Conservation (phyloP, 2,888 invertebrate species). For the Tholera decimalis region DNA sequence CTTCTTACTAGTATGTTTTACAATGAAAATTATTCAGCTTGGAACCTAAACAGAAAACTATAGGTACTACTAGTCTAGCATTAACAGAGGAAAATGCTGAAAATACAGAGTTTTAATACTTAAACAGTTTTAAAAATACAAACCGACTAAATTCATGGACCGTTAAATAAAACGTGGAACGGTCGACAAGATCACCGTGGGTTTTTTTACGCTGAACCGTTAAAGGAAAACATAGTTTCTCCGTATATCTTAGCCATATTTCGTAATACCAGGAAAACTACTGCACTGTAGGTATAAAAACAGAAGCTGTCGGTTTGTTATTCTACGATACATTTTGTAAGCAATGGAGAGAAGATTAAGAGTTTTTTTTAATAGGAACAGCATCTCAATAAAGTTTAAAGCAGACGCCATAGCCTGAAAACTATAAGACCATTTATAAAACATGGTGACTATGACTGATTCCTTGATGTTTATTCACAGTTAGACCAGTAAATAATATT, state of each 20-base stretch:
- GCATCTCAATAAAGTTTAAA: neutral
- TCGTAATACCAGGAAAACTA: slow-evolving; percentile 45
- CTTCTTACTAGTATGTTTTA: neutral
- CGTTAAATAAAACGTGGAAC: slow-evolving; percentile 28
- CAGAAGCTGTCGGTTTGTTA: neutral
- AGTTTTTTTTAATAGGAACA: neutral
- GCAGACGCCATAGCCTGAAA: neutral
- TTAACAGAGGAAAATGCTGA: neutral
- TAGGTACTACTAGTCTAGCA: neutral
- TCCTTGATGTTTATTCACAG: neutral
- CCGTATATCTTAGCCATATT: slow-evolving; percentile 31
- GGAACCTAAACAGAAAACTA: neutral
- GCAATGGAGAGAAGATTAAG: neutral
- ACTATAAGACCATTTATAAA: neutral
- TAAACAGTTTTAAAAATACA: slow-evolving; percentile 12
- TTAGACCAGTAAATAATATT: slow-evolving; percentile 25
- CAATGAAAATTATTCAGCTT: neutral
- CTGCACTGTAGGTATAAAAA: slow-evolving; percentile 2
- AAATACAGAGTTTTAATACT: neutral
- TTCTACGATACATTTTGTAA: slow-evolving; percentile 3
- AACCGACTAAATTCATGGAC: slow-evolving; percentile 12
- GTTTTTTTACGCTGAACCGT: slow-evolving; percentile 47
- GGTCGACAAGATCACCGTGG: slow-evolving; percentile 18
- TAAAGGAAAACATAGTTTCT: slow-evolving; percentile 58
- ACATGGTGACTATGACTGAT: neutral